These are phyloP conservation scores for Ophiodon elongatus DNA, from an alignment of 2,113 vertebrate genomes.

Conservation along the genomic window DNA sequence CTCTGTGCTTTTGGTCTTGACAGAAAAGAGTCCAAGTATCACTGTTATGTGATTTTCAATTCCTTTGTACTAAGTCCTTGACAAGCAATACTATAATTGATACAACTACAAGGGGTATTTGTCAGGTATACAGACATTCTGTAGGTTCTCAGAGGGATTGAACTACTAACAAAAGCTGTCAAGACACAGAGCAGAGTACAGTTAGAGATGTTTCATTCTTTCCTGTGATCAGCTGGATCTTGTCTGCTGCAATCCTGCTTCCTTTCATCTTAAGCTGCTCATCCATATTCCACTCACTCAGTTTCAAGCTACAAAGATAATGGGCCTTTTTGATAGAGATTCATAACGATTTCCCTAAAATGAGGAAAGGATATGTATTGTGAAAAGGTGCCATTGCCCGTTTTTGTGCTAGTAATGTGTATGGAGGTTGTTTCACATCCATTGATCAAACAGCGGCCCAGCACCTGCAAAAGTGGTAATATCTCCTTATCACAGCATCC, in stretches of 20 bases:
- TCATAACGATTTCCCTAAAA: constrained; percentile 23
- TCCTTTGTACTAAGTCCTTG: not conserved
- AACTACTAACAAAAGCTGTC: not conserved
- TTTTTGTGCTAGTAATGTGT: constrained; percentile 21
- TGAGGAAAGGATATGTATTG: constrained; percentile 27
- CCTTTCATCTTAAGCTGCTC: constrained; percentile 51
- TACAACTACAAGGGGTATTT: not conserved
- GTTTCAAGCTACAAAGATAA: constrained; percentile 47
- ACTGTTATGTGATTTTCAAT: too few relatives aligned
- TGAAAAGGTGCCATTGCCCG: not conserved
- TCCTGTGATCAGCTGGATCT: constrained; percentile 41
- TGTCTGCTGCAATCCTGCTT: constrained; percentile 1
- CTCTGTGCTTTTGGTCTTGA: not conserved
- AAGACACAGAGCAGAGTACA: constrained; percentile 11
- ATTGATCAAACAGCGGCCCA: constrained; percentile 53
- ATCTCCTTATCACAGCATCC: constrained; percentile 64
- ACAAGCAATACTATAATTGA: not conserved
- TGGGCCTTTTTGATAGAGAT: constrained; percentile 46
- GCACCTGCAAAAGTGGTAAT: constrained; percentile 53
- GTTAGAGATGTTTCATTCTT: constrained; percentile 16
- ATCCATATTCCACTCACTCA: constrained; percentile 40
- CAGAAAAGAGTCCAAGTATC: not conserved
- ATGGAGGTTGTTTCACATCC: constrained; percentile 26
- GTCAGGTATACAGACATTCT: not conserved
- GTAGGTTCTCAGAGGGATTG: not conserved